Evolutionary conservation across 2,797 vertebrate species (phyloP).

Genomic region (Sebastes oblongus): DNA sequence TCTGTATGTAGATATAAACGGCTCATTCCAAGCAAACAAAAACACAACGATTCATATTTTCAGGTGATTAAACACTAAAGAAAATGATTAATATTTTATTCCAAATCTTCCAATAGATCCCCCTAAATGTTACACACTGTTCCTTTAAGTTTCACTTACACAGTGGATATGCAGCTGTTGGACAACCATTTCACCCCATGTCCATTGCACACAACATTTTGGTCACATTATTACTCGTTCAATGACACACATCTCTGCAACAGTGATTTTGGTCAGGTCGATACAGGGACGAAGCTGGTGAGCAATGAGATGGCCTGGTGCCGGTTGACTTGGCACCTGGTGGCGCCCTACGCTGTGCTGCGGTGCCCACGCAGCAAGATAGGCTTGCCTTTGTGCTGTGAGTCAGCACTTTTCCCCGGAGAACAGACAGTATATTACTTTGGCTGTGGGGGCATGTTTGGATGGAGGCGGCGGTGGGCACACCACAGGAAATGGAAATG

Average conservation of each 20-base stretch:
- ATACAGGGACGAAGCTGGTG: conserved; percentile 1
- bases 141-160: neutral
- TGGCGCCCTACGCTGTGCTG: conserved; percentile 23
- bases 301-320: conserved; percentile 25
- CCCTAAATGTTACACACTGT: too few relatives aligned
- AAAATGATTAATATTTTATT: too few relatives aligned
- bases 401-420: conserved; percentile 70
- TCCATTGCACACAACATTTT: neutral
- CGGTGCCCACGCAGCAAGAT: conserved; percentile 41
- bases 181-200: neutral
- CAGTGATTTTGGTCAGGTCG: neutral
- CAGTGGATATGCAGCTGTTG: neutral
- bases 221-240: neutral
- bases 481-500: conserved; percentile 71
- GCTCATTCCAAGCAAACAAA: too few relatives aligned
- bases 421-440: conserved; percentile 58
- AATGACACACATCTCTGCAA: neutral
- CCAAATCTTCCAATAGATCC: too few relatives aligned
- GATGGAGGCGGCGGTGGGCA: conserved; percentile 35
- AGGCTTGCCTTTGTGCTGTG: conserved; percentile 58
- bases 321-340: conserved; percentile 46
- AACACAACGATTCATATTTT: too few relatives aligned
- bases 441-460: conserved; percentile 48
- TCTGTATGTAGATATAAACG: too few relatives aligned
- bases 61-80: too few relatives aligned